Evolutionary conservation across 2,888 invertebrate genomes (phyloP), one percentile per base, ranked within the genome.

Genomic region (Zaprionus obscuricornis): DNA sequence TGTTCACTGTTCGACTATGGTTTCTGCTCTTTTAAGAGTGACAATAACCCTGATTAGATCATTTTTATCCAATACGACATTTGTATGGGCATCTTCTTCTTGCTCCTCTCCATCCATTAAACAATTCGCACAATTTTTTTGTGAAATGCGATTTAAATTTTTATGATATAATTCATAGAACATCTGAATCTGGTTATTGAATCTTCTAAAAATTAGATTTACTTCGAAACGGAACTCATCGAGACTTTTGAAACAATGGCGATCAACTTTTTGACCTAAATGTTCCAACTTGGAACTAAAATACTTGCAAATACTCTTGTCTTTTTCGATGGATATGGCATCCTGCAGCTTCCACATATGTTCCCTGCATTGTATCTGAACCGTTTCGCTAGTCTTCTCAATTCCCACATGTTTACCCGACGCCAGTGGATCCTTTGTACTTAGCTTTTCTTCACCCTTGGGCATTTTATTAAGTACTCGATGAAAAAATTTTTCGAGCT

Each of bases 381-480:
- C 36, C 1, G 11, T 8, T 2, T 54, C 54, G 0, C 18, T 27
- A 0, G 27, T 5, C 11, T 26, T 49, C 10, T 68, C 58, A 3
- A 24, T 8, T 5, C 22, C 36, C 0, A 55, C 40, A 8, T 29
- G 40, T 0, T 42, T 40, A 14, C 60, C 37, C 10, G 39, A 18
- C 0, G 45, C 13, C 0, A 27, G 18, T 0, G 66, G 69, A 24
- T 66, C 54, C 29, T 70, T 70, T 2, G 46, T 51, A 45, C 67
- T 71, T 11, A 49, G 51, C 37, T 54, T 57, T 18, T 70, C 70
- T 20, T 51, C 42, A 4, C 67, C 66, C 8, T 20, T 4, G 0
- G 71, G 66, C 55, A 70, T 66, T 27, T 47, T 66, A 0, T 45
- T 47, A 26, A 68, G 24, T 24, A 69, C 51, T 1, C 64, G 18